Base-by-base conservation (phyloP, 2,797 vertebrate genomes). In the Anabas testudineus region DNA sequence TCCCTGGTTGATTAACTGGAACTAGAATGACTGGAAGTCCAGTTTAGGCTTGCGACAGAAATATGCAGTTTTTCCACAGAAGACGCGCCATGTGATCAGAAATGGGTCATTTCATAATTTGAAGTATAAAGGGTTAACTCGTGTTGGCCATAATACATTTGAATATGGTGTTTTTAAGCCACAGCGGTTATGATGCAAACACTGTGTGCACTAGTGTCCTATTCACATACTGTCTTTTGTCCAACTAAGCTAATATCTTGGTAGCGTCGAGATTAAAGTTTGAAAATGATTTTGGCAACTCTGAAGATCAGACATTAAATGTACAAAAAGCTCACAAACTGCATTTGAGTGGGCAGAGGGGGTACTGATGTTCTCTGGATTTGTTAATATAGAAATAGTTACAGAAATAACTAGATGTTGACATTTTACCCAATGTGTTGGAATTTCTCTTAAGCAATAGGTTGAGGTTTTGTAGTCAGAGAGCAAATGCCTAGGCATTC, bases 1-100 rank as follows among this genome's bases (percentile, higher is more conserved):
- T 43, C n/a, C 3, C 26, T 47, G 32, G 39, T 48, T 51, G 26
- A 67, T n/a, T n/a, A n/a, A n/a, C n/a, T 28, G n/a, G 46, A 28
- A 30, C 10, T 21, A 13, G 15, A 14, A 26, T 13, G 18, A 53
- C 14, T 9, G 12, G 0, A 41, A 48, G 30, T 6, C 1, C 12
- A 37, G 18, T 46, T 47, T 16, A 41, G 10, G n/a, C 2, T 32
- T 0, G 9, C 34, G 0, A 41, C 2, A 14, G n/a, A 13, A 0
- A 10, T 56, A 1, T 3, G 21, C 5, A n/a, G 16, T 26, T 32
- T 55, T 49, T 22, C 24, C 24, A 24, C 19, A 22, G 26, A 42
- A 45, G 4, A 16, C 18, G 36, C 1, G 1, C 1, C 0, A 36
- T 34, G 34, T 32, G 30, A 32, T 32, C 30, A 32, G 30, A 32